Base-by-base conservation (phyloP, 2,797 vertebrate species). In the Danio tinwini region DNA sequence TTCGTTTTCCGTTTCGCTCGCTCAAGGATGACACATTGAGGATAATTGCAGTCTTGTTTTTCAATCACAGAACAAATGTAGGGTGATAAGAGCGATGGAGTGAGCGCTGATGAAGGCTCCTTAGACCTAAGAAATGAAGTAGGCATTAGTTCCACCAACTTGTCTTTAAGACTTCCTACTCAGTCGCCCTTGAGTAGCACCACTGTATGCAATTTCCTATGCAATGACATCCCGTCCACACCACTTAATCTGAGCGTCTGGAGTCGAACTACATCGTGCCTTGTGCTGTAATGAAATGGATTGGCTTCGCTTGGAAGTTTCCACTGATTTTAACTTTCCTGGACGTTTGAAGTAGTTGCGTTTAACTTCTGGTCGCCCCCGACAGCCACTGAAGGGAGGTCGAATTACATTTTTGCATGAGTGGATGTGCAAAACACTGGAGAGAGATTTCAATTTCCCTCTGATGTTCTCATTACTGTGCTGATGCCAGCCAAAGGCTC, bases 381-480 rank as follows among this genome's bases (percentile, higher is more conserved):
- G 85, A 83, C 63, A 83, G 81, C 70, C 37, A 37, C 61, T 78
- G 80, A 85, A 83, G 86, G 42, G 83, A 88, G 90, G 90, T 92
- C 87, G 89, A 87, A 92, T 92, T 89, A 89, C 88, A 89, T 89
- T 91, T 88, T 84, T 86, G 78, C 89, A 85, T 84, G 86, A 89
- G 82, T 88, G 85, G 89, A 89, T 88, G 89, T 87, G 85, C 86
- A 80, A 85, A 89, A 87, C 80, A 85, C 83, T 85, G 75, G 80
- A 89, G 87, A 88, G 88, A 87, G 86, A 91, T 92, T 92, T 93
- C 88, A 90, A 92, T 91, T 93, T 93, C 81, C 88, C 86, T 92
- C 85, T 90, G 89, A 92, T 92, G 90, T 90, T 91, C 92, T 90
- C 91, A 92, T 93, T 92, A 92, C 85, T 67, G 83, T 82, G 85